Conservation (phyloP, 2,797 vertebrate genomes). For the Rhadinocentrus ornatus region DNA sequence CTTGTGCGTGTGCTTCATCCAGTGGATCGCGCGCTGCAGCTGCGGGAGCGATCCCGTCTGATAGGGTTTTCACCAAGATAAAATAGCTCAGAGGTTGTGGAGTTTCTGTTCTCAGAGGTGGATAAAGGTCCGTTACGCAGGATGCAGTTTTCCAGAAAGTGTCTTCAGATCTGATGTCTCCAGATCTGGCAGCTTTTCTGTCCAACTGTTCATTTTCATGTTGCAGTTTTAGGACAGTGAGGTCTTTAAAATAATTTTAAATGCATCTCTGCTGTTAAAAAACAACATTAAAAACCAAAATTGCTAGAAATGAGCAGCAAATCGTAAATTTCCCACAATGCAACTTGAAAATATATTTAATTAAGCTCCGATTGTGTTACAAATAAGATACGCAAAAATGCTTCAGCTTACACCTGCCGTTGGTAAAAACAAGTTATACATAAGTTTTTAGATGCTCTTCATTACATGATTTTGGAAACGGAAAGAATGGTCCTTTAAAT, state of each 20-base stretch:
- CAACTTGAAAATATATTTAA: background rate
- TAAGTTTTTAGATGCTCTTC: no score
- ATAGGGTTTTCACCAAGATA: background rate
- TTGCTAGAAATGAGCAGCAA: background rate
- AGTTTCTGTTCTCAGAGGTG: constrained; percentile 17
- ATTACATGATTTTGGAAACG: no score
- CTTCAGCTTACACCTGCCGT: no score
- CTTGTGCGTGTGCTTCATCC: background rate
- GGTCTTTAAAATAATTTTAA: no score
- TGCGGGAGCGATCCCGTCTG: constrained; percentile 4
- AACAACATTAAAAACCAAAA: background rate
- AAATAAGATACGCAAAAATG: no score
- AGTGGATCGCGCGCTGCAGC: constrained; percentile 14
- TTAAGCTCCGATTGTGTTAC: no score
- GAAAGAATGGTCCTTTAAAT: no score
- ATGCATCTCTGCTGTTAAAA: no score
- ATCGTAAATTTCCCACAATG: background rate
- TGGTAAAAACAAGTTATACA: no score
- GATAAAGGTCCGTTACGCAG: constrained; percentile 18
- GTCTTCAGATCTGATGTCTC: background rate
- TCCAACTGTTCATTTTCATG: background rate
- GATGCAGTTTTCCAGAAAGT: background rate
- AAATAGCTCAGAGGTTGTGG: constrained; percentile 5
- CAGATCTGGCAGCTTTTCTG: no score
- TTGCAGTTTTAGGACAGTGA: no score